Evolutionary conservation across 2,113 vertebrate genomes (phyloP), one percentile per base, ranked within the genome.

Genomic region (Amia ocellicauda): DNA sequence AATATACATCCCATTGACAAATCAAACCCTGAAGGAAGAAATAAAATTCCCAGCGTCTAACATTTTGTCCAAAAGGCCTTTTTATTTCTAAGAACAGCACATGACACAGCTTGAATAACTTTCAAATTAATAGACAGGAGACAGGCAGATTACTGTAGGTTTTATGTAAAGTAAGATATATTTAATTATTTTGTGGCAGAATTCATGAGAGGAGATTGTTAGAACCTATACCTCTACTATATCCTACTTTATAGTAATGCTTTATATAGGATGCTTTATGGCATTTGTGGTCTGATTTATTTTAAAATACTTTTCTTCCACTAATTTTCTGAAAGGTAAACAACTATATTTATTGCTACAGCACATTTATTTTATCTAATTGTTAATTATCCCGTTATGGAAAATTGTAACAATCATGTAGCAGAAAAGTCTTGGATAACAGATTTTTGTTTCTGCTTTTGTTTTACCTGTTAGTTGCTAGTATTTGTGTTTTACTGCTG

Each of bases 61-160:
- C 5, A 31, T 17, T 24, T 28, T 42, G 9, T 47, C 42, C 20
- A 8, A 20, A 49, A 28, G n/a, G 60, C 60, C 58, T 67, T 76
- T 77, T 80, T 73, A 78, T 80, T 76, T 68, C 51, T 68, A 59
- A 73, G 71, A 69, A 53, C 27, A 41, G 63, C 14, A 69, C 81
- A 68, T 78, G 82, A 83, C 28, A 47, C 13, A 76, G 83, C 84
- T 79, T 84, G 82, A 69, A 66, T 19, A 63, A 60, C 72, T 69
- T 72, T 51, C 65, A 63, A 58, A 60, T 59, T 13, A 53, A 26
- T 53, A 65, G 62, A 56, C 40, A 41, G 59, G 29, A 67, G 66
- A 59, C 23, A 53, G 70, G 64, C 60, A 60, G 75, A 72, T 72
- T 76, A 79, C 51, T 70, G 68, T 66, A 73, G 73, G 74, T 65